Base-by-base conservation (phyloP, 1,140 invertebrate species). In the Andricus grossulariae region DNA sequence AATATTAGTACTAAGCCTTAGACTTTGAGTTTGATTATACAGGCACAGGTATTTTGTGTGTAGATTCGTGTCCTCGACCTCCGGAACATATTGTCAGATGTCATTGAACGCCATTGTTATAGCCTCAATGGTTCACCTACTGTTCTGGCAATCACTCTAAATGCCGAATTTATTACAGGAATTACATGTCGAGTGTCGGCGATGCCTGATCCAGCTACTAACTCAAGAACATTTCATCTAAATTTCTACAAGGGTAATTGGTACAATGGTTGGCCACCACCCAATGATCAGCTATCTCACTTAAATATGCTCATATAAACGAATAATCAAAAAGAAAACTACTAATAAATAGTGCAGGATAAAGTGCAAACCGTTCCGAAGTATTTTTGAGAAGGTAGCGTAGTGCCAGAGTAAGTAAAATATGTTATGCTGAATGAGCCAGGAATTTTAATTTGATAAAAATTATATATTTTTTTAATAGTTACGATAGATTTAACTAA, bases 1-100 rank as follows among this genome's bases (percentile, higher is more conserved):
- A 84, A 84, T 85, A 83, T 84, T 83, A 81, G 78, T 77, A 25
- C 54, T 79, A 73, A 83, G 78, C 83, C 71, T 80, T 78, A 82
- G 81, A 85, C 77, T 78, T 52, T 78, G 73, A 72, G 77, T 73
- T 83, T 77, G 77, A 82, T 82, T 83, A 80, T 73, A 72, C 15
- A 54, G 74, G 70, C 71, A 71, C 66, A 21, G 75, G 45, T 73
- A 80, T 80, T 73, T 54, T 49, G n/a, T 54, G 70, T 75, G 76
- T 77, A 70, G 45, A 54, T 78, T 50, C 74, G 32, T 70, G 74
- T 75, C 51, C 25, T 57, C 18, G 45, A 18, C 51, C 51, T 18
- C 73, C 77, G 16, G 60, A 76, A 75, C 60, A 51, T 74, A 74
- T 79, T 80, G 78, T 70, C 76, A 80, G 78, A 84, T 82, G 73